Conservation (phyloP, 2,888 invertebrate genomes). For the Spodoptera littoralis region DNA sequence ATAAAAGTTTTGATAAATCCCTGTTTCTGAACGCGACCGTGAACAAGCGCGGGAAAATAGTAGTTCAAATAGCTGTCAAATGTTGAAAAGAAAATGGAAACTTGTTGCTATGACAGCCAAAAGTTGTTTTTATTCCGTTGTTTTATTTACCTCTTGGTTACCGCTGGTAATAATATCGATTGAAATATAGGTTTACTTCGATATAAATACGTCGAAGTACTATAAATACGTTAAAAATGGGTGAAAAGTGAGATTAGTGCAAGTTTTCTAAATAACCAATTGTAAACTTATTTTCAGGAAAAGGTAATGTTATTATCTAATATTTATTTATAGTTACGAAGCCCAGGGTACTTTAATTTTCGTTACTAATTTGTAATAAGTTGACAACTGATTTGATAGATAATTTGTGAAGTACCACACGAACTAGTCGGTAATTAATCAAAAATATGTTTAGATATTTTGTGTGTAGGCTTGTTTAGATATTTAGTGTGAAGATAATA, state of each 20-base stretch:
- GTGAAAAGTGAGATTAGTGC: constrained; percentile 1
- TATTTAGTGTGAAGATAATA: no score
- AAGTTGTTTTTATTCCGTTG: constrained; percentile 47
- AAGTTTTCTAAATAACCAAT: neutral
- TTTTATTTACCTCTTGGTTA: constrained; percentile 53
- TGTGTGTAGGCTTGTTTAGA: no score
- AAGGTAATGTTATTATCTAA: neutral
- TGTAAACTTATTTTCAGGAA: neutral
- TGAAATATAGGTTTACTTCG: neutral
- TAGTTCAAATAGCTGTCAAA: constrained; percentile 50
- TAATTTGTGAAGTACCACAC: no score
- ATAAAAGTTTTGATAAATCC: neutral
- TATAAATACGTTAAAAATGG: constrained; percentile 7
- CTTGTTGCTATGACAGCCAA: constrained; percentile 46
- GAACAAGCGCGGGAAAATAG: constrained; percentile 20
- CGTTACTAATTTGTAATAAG: no score
- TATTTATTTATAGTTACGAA: neutral
- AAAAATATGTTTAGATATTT: no score
- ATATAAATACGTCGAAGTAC: neutral
- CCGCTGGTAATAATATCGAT: constrained; percentile 23
- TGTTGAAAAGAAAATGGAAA: constrained; percentile 18
- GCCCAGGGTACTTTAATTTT: no score
- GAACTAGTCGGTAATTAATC: no score
- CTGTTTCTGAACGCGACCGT: constrained; percentile 26
- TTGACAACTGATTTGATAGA: no score